Evolutionary conservation across 2,888 invertebrate species (phyloP), one percentile per base, ranked within the genome.

Genomic region (Caenorhabditis uteleia): DNA sequence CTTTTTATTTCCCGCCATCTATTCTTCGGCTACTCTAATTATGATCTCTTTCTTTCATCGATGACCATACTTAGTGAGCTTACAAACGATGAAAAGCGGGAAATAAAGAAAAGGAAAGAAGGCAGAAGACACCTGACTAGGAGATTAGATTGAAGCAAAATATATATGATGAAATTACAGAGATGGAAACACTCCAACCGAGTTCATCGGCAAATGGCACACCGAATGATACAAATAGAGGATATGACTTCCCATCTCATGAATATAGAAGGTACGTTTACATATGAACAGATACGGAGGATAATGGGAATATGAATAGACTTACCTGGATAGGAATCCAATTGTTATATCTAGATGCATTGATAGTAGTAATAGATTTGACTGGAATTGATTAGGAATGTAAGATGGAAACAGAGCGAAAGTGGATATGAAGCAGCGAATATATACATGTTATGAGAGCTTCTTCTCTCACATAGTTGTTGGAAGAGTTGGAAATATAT

Each of bases 151-250:
- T n/a, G n/a, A 8, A 16, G 10, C 16, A 38, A 38, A 16, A 38
- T 4, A 38, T 42, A n/a, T 25, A 16, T 29, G 31, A 10, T 14
- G 7, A 10, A 10, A 10, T 45, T 45, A 3, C 21, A 45, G 45
- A 45, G 1, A 45, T 45, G 45, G 45, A 45, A 29, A 33, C 45
- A 10, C 45, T 45, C 3, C 45, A 33, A 18, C n/a, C 45, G 21
- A 16, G 14, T 14, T 26, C 42, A 26, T 42, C 42, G 26, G 27
- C 12, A 4, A 14, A 20, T 20, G 21, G 16, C 20, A 45, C 45
- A 20, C 45, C 33, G 7, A 45, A 21, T n/a, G 33, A 21, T 5
- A 33, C 45, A n/a, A 5, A 20, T 3, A 20, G 3, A 6, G 7
- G 21, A 23, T 45, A 33, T 29, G 45, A 45, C 4, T 45, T 33